A percentile compares a stretch with the other conserved stretches of the same genome.
Evolutionary conservation across 2,888 invertebrate species (phyloP).

Genomic region (Plemyria rubiginata): DNA sequence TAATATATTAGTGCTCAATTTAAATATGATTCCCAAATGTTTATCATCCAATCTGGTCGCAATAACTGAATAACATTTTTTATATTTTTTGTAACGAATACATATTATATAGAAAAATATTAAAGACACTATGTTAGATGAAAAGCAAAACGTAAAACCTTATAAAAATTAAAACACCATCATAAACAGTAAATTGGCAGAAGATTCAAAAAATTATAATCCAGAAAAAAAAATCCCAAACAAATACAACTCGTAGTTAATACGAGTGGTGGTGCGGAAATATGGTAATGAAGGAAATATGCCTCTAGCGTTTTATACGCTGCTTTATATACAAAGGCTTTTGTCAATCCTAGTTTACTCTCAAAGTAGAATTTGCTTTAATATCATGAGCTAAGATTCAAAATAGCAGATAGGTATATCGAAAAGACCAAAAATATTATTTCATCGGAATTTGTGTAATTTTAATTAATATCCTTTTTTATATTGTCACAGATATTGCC

Average conservation of each 20-base stretch:
- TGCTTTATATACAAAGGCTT: not conserved
- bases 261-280: conserved; percentile 25
- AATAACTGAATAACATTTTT: too few relatives aligned
- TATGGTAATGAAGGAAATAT: conserved; percentile 28
- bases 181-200: conserved; percentile 24
- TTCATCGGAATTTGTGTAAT: not conserved
- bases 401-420: not conserved
- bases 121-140: not conserved
- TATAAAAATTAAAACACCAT: conserved; percentile 18
- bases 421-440: not conserved
- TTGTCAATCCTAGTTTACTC: not conserved
- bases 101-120: not conserved
- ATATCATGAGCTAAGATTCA: not conserved
- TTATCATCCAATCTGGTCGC: too few relatives aligned
- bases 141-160: not conserved
- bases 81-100: not conserved
- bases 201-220: conserved; percentile 38
- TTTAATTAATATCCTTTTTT: not conserved
- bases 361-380: not conserved
- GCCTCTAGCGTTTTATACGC: conserved; percentile 12
- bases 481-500: too few relatives aligned
- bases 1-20: too few relatives aligned
- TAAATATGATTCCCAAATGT: too few relatives aligned
- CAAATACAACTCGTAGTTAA: conserved; percentile 38
- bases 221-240: conserved; percentile 39